phyloP scores from a whole-genome alignment of 2,797 vertebrate species.

The Cryptoprocta ferox region DNA sequence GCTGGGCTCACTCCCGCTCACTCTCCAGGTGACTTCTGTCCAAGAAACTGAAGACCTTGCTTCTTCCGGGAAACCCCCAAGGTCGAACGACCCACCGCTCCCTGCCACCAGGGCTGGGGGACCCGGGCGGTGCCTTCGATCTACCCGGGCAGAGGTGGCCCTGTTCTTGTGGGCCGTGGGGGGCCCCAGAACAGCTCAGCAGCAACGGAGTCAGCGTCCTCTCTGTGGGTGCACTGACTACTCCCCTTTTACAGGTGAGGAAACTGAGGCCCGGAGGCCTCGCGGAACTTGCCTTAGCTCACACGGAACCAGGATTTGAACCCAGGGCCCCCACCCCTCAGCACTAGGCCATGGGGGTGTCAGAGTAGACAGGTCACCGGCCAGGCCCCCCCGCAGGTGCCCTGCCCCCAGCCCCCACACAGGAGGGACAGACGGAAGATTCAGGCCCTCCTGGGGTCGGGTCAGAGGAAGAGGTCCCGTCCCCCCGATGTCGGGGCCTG shows the following conservation, averaged over 20 bases:
- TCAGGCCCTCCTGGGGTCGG: too few relatives aligned
- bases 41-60: background rate
- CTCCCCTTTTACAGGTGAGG: background rate
- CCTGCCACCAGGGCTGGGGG: background rate
- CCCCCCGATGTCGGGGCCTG: accelerated
- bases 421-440: too few relatives aligned
- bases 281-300: background rate
- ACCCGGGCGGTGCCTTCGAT: accelerated
- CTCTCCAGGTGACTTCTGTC: background rate
- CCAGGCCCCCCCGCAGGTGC: accelerated
- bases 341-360: accelerated
- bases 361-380: accelerated
- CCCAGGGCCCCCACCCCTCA: too few relatives aligned
- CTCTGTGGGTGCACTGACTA: accelerated
- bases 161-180: accelerated
- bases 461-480: accelerated
- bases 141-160: accelerated
- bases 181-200: background rate
- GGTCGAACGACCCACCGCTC: accelerated
- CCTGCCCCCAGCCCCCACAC: accelerated
- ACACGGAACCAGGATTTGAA: background rate
- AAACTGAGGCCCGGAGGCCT: background rate
- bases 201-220: background rate
- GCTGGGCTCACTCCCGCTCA: background rate
- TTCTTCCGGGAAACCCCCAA: background rate